Evolutionary conservation across 2,888 invertebrate species (phyloP), one percentile per base, ranked within the genome.

Genomic region (Xanthorhoe spadicearia): DNA sequence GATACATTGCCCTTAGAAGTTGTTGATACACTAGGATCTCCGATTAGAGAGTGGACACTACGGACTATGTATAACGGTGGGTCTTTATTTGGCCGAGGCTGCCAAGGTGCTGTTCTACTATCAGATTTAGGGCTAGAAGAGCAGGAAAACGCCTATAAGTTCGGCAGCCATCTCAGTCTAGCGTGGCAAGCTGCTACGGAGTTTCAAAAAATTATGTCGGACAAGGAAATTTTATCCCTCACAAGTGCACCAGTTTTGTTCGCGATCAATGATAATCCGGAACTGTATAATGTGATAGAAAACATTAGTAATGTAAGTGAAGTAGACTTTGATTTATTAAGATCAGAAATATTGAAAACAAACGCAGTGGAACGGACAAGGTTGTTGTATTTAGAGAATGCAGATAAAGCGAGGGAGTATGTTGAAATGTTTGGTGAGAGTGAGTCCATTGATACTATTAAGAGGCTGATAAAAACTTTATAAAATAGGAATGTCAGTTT

Each of bases 181-280:
- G 96, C 97, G 2, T 96, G 97, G 95, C 97, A 97, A 93, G 96
- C 96, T 0, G 85, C 87, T 0, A 84, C 84, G 6, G 93, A 93
- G 69, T 62, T 91, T 23, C 87, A 89, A 66, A 89, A 86, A 68
- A 79, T 79, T 73, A 94, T 64, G 91, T 95, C 84, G 85, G 95
- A 79, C 94, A 88, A 88, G 64, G 85, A 88, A 17, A 81, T 94
- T 0, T 96, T 95, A 78, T 95, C 95, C 66, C 86, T 98, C 75
- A 95, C 97, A 1, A 96, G 96, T 78, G 97, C 97, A 2, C 98
- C 98, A 0, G 96, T 97, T 2, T 93, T 98, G 77, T 97, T 97
- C 72, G 97, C 97, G 64, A 88, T 98, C 50, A 95, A 96, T 80
- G 93, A 96, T 65, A 96, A 96, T 80, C 95, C 96, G 2, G 87